A percentile compares a stretch with the other conserved stretches of the same genome.
Evolutionary conservation across 2,797 vertebrate species (phyloP).

Genomic region (Chrysocyon brachyurus): DNA sequence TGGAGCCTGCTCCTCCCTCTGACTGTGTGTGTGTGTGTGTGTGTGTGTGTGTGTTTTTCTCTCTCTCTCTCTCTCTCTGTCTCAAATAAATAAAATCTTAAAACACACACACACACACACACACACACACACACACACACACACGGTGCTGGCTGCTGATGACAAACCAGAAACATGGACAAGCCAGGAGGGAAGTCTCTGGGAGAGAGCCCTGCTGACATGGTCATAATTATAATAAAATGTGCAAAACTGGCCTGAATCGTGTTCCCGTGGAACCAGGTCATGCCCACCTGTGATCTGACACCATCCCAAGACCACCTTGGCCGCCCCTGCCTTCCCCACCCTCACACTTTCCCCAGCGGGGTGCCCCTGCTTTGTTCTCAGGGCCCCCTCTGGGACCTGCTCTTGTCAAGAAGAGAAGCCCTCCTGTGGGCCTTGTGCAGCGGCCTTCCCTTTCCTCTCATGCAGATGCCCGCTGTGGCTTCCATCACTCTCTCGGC

Average conservation of each 20-base stretch:
- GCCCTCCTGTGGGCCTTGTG: accelerated
- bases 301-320: neutral
- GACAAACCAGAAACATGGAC: neutral
- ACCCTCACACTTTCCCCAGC: accelerated
- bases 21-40: no score
- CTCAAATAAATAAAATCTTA: no score
- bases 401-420: no score
- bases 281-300: accelerated
- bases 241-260: neutral
- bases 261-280: accelerated
- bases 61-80: no score
- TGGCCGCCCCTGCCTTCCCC: accelerated
- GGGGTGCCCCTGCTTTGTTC: neutral
- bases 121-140: no score
- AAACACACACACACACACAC: no score
- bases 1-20: no score
- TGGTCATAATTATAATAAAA: neutral
- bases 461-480: accelerated
- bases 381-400: accelerated
- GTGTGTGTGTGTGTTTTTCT: no score
- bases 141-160: neutral
- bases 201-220: neutral
- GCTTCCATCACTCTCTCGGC: neutral
- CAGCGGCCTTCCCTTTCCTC: neutral
- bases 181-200: neutral